Base-by-base conservation (phyloP, 2,888 invertebrate species). In the Cataglyphis cursor region DNA sequence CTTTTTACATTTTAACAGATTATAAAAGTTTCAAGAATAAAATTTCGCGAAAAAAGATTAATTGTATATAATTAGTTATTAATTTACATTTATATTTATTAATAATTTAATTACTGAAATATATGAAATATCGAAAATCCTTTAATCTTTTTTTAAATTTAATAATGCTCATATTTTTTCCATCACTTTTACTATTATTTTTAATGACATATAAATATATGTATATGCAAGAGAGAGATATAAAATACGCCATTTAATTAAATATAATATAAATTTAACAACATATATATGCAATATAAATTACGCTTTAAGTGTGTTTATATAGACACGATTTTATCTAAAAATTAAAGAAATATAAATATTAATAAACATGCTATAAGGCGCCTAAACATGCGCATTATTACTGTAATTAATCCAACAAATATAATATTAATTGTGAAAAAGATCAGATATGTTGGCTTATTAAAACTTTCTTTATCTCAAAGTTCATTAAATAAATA, bases 401-500 rank as follows among this genome's bases (percentile, higher is more conserved):
- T 73, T 57, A 65, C 59, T 54, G 64, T 44, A 78, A 78, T 78
- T 78, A 59, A 4, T 8, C 21, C 15, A 59, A 8, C 28, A 68
- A 78, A 59, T 41, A 41, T n/a, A 35, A 48, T 24, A 59, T 48
- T 75, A 76, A 76, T 76, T 76, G 51, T 51, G 35, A 64, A 51
- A 54, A 38, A 65, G n/a, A 64, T 76, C n/a, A 38, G 31, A 75
- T 65, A 41, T 15, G 5, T 28, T 35, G 31, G 12, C 38, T 38
- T 76, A 51, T 64, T 75, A 75, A 38, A 64, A 38, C 31, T 51
- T 8, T 48, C n/a, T 75, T 64, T 64, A 62, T 64, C 35, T 64
- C 15, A 76, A 65, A 64, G 38, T 54, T 75, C 65, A 65, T 76
- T 76, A 76, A 76, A 51, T 12, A 18, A 24, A 35, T 75, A 65